These are phyloP conservation scores for Aleiodes sp. DNA, from an alignment of 1,140 invertebrate species.

Conservation along the genomic window DNA sequence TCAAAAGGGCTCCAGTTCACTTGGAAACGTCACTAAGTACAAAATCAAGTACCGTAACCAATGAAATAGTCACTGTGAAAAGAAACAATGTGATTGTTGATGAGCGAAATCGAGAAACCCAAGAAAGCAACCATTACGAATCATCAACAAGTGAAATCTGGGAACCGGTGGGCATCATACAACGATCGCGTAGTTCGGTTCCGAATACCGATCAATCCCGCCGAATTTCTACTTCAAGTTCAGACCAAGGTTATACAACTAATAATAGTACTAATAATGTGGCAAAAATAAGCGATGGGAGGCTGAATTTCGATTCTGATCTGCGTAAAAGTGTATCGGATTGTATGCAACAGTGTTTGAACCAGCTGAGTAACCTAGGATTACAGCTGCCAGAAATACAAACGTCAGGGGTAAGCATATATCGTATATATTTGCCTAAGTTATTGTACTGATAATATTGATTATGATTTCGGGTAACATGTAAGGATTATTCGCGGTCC, in stretches of 20 bases:
- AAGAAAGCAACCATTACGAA: conserved; percentile 78
- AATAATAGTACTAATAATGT: conserved; percentile 58
- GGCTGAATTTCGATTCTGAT: conserved; percentile 51
- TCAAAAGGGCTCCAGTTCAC: conserved; percentile 72
- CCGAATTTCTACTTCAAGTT: conserved; percentile 63
- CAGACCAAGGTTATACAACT: conserved; percentile 63
- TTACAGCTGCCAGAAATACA: conserved; percentile 48
- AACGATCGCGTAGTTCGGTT: conserved; percentile 59
- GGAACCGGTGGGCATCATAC: conserved; percentile 71
- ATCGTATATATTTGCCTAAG: not conserved
- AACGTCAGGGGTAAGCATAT: conserved; percentile 59
- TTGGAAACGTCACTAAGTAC: conserved; percentile 79
- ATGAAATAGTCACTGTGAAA: conserved; percentile 78
- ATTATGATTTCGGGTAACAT: too few species aligned
- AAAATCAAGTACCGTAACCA: conserved; percentile 77
- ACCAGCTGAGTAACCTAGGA: conserved; percentile 10
- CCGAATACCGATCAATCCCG: conserved; percentile 62
- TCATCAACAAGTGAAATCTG: conserved; percentile 76
- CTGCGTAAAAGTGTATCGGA: conserved; percentile 54
- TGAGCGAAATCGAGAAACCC: conserved; percentile 76
- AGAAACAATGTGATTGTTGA: conserved; percentile 76
- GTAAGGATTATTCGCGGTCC: too few species aligned
- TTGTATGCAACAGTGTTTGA: conserved; percentile 39
- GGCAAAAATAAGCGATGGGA: conserved; percentile 51
- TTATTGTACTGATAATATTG: not conserved